Evolutionary conservation across 2,888 invertebrate genomes (phyloP).

Genomic region (Pterostichus niger): DNA sequence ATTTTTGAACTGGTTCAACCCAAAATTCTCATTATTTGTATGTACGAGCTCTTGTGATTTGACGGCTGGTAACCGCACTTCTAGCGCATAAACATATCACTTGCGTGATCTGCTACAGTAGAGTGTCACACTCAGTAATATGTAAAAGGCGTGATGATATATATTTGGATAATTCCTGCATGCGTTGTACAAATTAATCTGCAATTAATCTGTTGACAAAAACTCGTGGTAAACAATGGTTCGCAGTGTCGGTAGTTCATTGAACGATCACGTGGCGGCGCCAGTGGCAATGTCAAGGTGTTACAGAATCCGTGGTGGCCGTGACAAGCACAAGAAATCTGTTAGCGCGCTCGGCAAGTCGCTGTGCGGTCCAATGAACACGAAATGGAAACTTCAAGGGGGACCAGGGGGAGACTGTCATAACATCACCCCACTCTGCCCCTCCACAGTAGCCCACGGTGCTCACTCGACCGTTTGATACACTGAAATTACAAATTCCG

Average conservation of each 20-base stretch:
- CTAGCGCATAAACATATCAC: no score
- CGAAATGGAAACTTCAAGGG: conserved; percentile 10
- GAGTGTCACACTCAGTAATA: no score
- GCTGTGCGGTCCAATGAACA: not conserved
- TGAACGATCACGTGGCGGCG: conserved; percentile 32
- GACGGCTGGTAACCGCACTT: no score
- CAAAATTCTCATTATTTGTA: no score
- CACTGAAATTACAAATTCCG: conserved; percentile 2
- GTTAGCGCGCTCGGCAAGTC: not conserved
- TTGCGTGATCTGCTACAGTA: no score
- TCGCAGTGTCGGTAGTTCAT: not conserved
- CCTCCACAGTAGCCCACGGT: not conserved
- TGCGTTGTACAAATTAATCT: no score
- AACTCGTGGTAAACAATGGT: no score
- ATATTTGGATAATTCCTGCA: no score
- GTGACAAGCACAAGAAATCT: conserved; percentile 18
- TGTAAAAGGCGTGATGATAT: no score
- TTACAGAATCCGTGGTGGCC: conserved; percentile 46
- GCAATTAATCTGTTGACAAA: no score
- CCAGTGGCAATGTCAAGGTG: conserved; percentile 54
- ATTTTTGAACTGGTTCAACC: no score
- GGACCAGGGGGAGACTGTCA: not conserved
- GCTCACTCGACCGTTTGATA: conserved; percentile 14
- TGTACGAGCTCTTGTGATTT: no score
- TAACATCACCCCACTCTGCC: not conserved